Conservation (phyloP, 2,113 vertebrate species). For the Suricata suricatta region DNA sequence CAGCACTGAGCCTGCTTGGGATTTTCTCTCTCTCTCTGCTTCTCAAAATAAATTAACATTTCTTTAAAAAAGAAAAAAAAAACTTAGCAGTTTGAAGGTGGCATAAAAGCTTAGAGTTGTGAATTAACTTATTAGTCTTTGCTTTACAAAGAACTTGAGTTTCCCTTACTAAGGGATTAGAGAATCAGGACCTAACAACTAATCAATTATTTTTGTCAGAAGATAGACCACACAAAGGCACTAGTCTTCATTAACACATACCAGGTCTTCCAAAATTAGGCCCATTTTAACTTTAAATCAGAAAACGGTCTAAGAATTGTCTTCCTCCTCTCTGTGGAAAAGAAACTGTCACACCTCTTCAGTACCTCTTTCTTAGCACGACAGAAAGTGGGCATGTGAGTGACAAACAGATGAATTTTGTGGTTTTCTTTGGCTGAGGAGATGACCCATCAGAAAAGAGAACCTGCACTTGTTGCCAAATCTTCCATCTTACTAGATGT, state of each 20-base stretch:
- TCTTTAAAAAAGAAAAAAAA: too few relatives aligned
- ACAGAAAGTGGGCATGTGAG: slow-evolving; percentile 75
- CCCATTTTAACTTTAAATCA: not conserved
- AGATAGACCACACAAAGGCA: not conserved
- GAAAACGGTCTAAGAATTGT: not conserved
- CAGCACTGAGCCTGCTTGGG: too few relatives aligned
- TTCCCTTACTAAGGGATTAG: not conserved
- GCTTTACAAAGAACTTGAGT: not conserved
- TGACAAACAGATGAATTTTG: slow-evolving; percentile 80
- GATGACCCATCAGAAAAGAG: slow-evolving; percentile 57
- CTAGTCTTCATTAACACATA: not conserved
- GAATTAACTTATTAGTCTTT: not conserved
- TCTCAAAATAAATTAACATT: too few relatives aligned
- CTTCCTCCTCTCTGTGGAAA: slow-evolving; percentile 90
- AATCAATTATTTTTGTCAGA: not conserved
- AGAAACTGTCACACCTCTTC: slow-evolving; percentile 81
- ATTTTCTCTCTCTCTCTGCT: too few relatives aligned
- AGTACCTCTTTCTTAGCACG: slow-evolving; percentile 76
- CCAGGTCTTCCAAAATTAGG: not conserved
- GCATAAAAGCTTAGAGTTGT: not conserved
- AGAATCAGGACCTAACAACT: not conserved
- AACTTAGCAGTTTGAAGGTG: not conserved
- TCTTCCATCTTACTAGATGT: slow-evolving; percentile 96
- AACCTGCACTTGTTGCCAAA: slow-evolving; percentile 95
- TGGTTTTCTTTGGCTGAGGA: not conserved